Percentiles rank a stretch among this genome's conserved stretches.
phyloP scores from a whole-genome alignment of 2,113 vertebrate species.

The Neopipo cinnamomea region DNA sequence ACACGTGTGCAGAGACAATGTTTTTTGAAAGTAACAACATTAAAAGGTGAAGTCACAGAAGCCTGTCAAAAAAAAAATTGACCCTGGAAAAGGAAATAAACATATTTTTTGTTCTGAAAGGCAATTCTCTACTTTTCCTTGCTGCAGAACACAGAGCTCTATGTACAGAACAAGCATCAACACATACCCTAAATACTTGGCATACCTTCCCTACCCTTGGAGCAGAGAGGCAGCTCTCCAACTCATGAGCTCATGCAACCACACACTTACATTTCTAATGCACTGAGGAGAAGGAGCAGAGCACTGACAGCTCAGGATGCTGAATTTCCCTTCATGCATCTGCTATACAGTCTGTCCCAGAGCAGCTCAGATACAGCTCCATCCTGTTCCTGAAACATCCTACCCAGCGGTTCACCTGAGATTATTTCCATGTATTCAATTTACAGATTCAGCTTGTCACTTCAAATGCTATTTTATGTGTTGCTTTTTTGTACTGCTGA shows the following conservation, averaged over 20 bases:
- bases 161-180: not conserved
- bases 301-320: not conserved
- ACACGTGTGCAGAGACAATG: not conserved
- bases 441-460: not conserved
- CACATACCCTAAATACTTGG: slow-evolving; percentile 24
- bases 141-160: not conserved
- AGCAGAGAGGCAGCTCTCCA: slow-evolving; percentile 21
- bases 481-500: not conserved
- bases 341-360: not conserved
- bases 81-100: not conserved
- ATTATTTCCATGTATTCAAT: not conserved
- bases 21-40: not conserved
- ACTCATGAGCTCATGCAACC: not conserved
- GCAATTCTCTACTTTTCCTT: not conserved
- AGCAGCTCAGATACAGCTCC: not conserved
- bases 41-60: not conserved
- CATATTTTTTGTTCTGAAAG: not conserved
- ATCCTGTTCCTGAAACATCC: not conserved
- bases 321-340: not conserved
- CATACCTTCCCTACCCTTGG: slow-evolving; percentile 19
- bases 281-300: not conserved
- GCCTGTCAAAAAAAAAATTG: not conserved
- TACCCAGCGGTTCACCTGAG: not conserved
- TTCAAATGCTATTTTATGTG: not conserved
- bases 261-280: not conserved